Base-by-base conservation (phyloP, 2,797 vertebrate species). In the Pseudocheirus occidentalis region DNA sequence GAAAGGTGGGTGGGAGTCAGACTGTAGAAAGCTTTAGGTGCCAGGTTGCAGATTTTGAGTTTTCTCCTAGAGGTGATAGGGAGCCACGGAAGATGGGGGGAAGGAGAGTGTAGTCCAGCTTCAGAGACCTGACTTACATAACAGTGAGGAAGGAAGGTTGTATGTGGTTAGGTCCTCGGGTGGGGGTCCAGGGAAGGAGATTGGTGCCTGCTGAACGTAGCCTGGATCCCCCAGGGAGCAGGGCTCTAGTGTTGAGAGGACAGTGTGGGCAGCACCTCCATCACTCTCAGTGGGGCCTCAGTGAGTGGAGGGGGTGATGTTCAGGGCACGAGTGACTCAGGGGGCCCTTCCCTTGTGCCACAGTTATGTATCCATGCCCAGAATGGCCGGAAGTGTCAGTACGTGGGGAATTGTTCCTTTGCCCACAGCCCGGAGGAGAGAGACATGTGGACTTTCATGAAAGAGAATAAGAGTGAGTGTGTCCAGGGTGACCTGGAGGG, bases 361-460 rank as follows among this genome's bases (percentile, higher is more conserved):
- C 98, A 99, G 99, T 98, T 99, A 94, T 99, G 99, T 97, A 98
- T 98, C 93, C 99, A 99, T 12, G 98, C 99, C 55, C 98, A 99
- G 98, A 98, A 99, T 10, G 99, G 99, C 97, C 99, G 98, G 97
- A 99, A 99, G 96, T 99, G 99, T 96, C 99, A 97, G 97, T 99
- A 99, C 62, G 98, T 98, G 89, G 99, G 99, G 89, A 99, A 99
- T 98, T 99, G 99, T 97, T 99, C 99, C 34, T 99, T 99, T 5
- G 99, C 99, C 5, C 99, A 99, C 98, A 99, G 99, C 98, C 98
- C 98, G 0, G 99, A 99, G 98, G 99, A 99, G 98, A 99, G 98
- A 97, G 99, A 99, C 57, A 99, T 99, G 98, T 99, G 99, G 99
- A 99, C 98, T 12, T 99, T 99, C 98, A 99, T 99, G 99, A 99